Evolutionary conservation across 1,140 invertebrate species (phyloP).

Genomic region (Ylistrum balloti): DNA sequence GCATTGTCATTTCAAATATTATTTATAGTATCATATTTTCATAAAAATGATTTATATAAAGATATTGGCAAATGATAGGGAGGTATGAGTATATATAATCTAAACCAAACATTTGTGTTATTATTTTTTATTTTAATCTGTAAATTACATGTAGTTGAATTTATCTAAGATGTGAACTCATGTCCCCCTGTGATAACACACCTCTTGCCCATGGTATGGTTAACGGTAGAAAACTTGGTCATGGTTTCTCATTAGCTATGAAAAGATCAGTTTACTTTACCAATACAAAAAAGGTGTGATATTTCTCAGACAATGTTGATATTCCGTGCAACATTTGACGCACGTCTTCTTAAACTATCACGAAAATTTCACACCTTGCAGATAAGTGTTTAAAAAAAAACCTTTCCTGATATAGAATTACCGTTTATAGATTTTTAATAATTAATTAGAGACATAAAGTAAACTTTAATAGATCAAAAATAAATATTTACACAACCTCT

Average conservation of each 20-base stretch:
- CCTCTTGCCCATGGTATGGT: too few relatives aligned
- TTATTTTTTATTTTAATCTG: too few relatives aligned
- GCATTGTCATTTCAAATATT: too few relatives aligned
- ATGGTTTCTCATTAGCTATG: neutral
- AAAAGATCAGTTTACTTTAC: neutral
- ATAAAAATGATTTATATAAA: too few relatives aligned
- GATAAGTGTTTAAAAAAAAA: neutral
- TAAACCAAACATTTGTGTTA: too few relatives aligned
- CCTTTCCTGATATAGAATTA: neutral
- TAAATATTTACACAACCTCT: slow-evolving; percentile 12
- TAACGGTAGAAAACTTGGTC: neutral
- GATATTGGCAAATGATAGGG: too few relatives aligned
- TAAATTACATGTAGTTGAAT: too few relatives aligned
- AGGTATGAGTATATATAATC: too few relatives aligned
- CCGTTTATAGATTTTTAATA: neutral
- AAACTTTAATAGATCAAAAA: neutral
- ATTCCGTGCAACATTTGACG: neutral
- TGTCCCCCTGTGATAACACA: too few relatives aligned
- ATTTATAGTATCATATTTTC: too few relatives aligned
- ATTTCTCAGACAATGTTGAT: neutral
- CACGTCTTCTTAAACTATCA: neutral
- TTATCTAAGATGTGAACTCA: too few relatives aligned
- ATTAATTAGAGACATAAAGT: neutral
- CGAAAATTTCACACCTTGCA: neutral
- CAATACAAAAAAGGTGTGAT: neutral